Percentiles rank a stretch among this genome's conserved stretches.
Evolutionary conservation across 1,140 invertebrate genomes (phyloP).

Genomic region (Saxidomus purpurata): DNA sequence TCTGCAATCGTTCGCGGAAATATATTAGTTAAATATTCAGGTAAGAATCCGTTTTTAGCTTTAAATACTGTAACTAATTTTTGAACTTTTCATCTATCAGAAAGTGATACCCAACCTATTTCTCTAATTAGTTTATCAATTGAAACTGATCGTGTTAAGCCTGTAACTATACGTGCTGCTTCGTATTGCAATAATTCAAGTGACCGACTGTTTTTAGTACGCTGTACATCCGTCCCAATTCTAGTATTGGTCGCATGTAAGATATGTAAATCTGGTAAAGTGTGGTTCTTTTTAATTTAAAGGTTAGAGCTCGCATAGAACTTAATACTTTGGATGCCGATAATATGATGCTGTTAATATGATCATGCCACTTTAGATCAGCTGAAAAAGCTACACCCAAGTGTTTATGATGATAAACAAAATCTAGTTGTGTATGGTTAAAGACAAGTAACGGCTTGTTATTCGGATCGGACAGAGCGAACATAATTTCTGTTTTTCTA

Average conservation of each 20-base stretch:
- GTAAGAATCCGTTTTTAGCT: too few species aligned
- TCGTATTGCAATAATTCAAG: conserved; percentile 42
- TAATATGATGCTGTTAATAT: not conserved
- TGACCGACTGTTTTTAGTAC: conserved; percentile 10
- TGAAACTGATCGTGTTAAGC: too few species aligned
- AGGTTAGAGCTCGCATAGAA: conserved; percentile 43
- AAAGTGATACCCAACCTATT: too few species aligned
- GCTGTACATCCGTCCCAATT: conserved; percentile 19
- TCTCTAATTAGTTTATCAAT: too few species aligned
- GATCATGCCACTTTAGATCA: too few species aligned
- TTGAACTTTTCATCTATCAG: too few species aligned
- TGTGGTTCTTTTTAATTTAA: conserved; percentile 22
- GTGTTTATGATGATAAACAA: conserved; percentile 17
- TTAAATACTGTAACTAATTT: too few species aligned
- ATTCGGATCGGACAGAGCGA: not conserved
- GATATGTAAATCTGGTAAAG: conserved; percentile 8
- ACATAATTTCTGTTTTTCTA: conserved; percentile 8
- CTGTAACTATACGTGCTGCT: too few species aligned
- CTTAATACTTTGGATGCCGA: conserved; percentile 3
- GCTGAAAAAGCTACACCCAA: conserved; percentile 20
- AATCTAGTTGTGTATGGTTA: not conserved
- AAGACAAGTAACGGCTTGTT: not conserved
- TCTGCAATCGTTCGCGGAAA: too few species aligned
- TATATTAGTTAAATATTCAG: too few species aligned
- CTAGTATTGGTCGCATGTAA: conserved; percentile 8